Base-by-base conservation (phyloP, 35 echinoderm and acorn worm genomes). In the Apostichopus japonicus region DNA sequence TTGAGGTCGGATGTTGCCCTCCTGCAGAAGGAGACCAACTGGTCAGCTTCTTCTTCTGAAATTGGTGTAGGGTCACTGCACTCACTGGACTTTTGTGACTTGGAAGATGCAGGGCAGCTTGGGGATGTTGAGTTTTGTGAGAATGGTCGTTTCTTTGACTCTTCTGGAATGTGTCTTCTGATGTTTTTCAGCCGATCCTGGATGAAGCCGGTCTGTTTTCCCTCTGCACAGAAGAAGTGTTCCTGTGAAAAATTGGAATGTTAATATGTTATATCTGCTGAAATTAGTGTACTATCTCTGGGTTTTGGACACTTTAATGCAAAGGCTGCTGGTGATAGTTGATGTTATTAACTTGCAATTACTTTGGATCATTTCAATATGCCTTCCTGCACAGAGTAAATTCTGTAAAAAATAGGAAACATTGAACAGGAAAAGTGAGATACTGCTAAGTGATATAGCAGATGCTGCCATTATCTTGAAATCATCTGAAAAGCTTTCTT, bases 111-210 rank as follows among this genome's bases (percentile, higher is more conserved):
- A 54, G 78, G 23, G 23, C 24, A n/a, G 78, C 24, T 80, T 80
- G 23, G 13, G 8, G 13, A 61, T 61, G 33, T 61, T 8, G 57
- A 61, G 57, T 6, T 4, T 80, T 80, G 23, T 80, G 9, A 9
- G 27, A 24, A 10, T 79, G n/a, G 24, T n/a, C 25, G 78, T 44
- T 80, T 80, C 27, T 80, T 80, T 16, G 78, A 27, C 27, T 80
- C 23, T 44, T 44, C 0, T 79, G 78, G 78, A 22, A 79, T 27
- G 23, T 79, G 6, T 16, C 78, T 23, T 16, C 78, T 80, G 8
- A 80, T 44, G 24, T 80, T 80, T 80, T 80, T 80, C 10, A 80
- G 78, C 53, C 78, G 27, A 80, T 80, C 78, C 24, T 80, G 78
- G 8, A 80, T 80, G 19, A 54, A 80, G 9, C 51, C 78, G 10